Base-by-base conservation (phyloP, 1,140 invertebrate genomes). In the Dendroctonus valens region DNA sequence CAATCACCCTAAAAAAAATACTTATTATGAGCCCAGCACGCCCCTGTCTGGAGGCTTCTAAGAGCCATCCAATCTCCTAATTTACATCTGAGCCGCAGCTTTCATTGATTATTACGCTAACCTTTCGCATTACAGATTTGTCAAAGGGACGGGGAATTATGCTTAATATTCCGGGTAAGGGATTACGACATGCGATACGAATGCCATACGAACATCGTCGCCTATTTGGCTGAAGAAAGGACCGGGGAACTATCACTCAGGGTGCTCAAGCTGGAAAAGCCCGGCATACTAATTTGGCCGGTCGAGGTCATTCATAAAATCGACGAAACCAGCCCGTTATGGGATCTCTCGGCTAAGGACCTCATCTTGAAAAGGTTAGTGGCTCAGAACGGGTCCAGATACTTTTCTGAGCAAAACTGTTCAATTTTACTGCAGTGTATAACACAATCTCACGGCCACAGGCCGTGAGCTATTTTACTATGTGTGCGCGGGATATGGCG, bases 301-400 rank as follows among this genome's bases (percentile, higher is more conserved):
- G 80, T 87, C 15, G 83, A 83, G 0, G 80, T 88, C 0, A 82
- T 84, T 12, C 86, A 88, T 76, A 78, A 81, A n/a, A 87, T 88
- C 42, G 82, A 85, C 68, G 68, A 79, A 8, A 69, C 75, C 3
- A 87, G 85, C 69, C 86, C 86, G 1, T 77, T 88, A 5, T 80
- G 80, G 63, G 80, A 82, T 44, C 78, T 86, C 12, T 80, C 80
- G 41, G 83, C 77, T 60, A 81, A 80, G 68, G 84, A 82, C 75
- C 82, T 81, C 78, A 82, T 84, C 77, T 78, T 75, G 65, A 84
- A 75, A 74, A 84, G 80, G 82, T 82, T n/a, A 11, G 9, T 46
- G 12, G 9, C 44, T 46, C 44, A 46, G 26, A 26, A 26, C 26
- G 26, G 26, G 1, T 26, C 26, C 3, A 26, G 26, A 26, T 26